Conservation (phyloP, 2,113 vertebrate genomes). For the Labeo rohita region DNA sequence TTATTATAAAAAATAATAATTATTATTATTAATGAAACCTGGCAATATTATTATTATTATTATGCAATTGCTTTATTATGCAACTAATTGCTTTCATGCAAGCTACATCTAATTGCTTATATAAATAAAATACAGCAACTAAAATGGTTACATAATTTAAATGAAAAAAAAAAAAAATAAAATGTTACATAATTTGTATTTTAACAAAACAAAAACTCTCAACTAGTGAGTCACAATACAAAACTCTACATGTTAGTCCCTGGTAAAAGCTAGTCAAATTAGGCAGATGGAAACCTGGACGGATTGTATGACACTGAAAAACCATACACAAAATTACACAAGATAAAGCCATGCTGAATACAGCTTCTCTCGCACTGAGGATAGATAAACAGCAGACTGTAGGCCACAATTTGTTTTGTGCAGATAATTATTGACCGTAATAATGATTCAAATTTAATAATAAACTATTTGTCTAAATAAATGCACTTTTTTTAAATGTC, state of each 20-base stretch:
- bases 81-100: neutral
- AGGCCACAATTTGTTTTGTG: neutral
- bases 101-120: neutral
- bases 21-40: too few relatives aligned
- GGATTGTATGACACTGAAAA: neutral
- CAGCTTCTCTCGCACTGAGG: neutral
- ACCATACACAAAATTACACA: neutral
- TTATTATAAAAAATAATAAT: too few relatives aligned
- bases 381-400: neutral
- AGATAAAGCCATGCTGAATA: neutral
- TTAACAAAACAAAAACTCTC: neutral
- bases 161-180: neutral
- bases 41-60: too few relatives aligned
- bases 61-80: too few relatives aligned
- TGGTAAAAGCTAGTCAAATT: neutral
- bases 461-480: too few relatives aligned
- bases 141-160: neutral
- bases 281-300: neutral
- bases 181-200: neutral
- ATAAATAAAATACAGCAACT: neutral
- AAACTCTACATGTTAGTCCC: neutral
- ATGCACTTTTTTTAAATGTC: too few relatives aligned
- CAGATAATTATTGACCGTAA: too few relatives aligned
- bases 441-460: too few relatives aligned
- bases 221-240: neutral